phyloP scores from a whole-genome alignment of 2,113 vertebrate species.

The Bubalus kerabau region DNA sequence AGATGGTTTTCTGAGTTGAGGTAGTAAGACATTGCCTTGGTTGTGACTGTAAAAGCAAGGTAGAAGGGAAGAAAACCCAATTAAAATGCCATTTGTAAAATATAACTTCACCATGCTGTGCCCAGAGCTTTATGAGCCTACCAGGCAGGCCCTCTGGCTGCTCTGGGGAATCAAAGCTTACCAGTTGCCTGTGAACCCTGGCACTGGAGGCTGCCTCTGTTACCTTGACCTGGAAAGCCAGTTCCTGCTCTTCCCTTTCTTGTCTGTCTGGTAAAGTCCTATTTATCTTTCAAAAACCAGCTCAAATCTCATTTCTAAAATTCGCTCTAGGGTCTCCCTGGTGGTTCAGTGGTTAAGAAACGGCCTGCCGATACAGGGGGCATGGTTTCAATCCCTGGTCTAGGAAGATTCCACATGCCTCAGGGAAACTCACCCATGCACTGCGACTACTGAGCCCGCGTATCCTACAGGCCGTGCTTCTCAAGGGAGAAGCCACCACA shows the following conservation, averaged over 20 bases:
- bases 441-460: neutral
- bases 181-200: neutral
- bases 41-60: conserved; percentile 47
- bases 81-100: conserved; percentile 43
- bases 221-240: neutral
- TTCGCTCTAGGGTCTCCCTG: neutral
- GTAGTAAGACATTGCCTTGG: conserved; percentile 80
- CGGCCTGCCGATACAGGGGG: neutral
- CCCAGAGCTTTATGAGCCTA: conserved; percentile 9
- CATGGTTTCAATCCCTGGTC: neutral
- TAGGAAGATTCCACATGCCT: neutral
- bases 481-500: neutral
- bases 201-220: neutral
- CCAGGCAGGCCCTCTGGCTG: neutral
- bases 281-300: conserved; percentile 1
- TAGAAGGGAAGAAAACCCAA: conserved; percentile 34
- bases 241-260: neutral
- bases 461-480: neutral
- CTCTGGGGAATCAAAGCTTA: neutral
- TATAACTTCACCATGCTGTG: neutral
- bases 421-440: neutral
- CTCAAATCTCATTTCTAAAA: conserved; percentile 42
- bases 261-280: neutral
- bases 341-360: neutral
- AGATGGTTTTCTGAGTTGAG: conserved; percentile 73